Evolutionary conservation across 2,888 invertebrate genomes (phyloP).

Genomic region (Lithophane ornitopus): DNA sequence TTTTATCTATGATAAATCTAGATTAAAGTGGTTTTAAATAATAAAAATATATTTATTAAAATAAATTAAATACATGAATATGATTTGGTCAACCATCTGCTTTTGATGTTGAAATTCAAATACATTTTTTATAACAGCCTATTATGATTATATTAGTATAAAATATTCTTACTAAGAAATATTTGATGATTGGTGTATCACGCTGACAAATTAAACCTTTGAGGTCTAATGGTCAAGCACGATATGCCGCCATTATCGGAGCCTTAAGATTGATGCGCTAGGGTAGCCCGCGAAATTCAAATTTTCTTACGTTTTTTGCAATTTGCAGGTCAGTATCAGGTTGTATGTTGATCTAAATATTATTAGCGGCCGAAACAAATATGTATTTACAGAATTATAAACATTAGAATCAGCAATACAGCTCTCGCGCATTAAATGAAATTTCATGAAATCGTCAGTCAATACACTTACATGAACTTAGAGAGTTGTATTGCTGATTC

Average conservation of each 20-base stretch:
- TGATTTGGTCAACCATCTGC: constrained; percentile 2
- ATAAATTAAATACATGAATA: constrained; percentile 10
- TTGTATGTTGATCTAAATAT: too few species aligned
- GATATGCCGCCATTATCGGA: background rate
- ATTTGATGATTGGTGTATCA: constrained; percentile 24
- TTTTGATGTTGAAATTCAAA: constrained; percentile 1
- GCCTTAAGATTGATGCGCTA: too few species aligned
- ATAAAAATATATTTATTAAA: background rate
- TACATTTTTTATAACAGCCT: constrained; percentile 2
- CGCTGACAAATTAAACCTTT: constrained; percentile 18
- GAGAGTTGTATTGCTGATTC: too few species aligned
- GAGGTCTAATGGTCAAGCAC: constrained; percentile 8
- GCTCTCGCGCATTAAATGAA: too few species aligned
- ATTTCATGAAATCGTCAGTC: too few species aligned
- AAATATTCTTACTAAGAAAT: constrained; percentile 25
- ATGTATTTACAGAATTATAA: too few species aligned
- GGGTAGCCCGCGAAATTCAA: too few species aligned
- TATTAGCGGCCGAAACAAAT: too few species aligned
- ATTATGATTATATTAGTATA: background rate
- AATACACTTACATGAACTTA: too few species aligned
- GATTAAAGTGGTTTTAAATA: constrained; percentile 11
- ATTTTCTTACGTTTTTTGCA: too few species aligned
- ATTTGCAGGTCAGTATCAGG: too few species aligned
- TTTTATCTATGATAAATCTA: constrained; percentile 8
- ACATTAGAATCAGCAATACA: too few species aligned